A percentile compares a stretch with the other conserved stretches of the same genome.
Conservation (phyloP, 2,113 vertebrate genomes). For the Amazona guildingii region DNA sequence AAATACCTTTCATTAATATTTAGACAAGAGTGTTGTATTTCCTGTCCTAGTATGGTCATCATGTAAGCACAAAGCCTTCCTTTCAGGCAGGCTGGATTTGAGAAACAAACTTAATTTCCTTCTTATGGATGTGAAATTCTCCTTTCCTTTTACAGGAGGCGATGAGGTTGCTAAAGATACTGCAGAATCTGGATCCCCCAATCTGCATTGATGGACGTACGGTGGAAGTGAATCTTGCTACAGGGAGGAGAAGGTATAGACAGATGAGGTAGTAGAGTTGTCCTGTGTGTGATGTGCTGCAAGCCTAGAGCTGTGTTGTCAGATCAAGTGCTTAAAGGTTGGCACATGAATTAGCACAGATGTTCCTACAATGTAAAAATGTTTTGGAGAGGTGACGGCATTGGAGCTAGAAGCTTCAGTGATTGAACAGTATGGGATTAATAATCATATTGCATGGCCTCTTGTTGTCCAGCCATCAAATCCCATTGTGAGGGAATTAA, state of each 20-base stretch:
- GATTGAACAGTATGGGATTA: not conserved
- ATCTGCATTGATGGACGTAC: slow-evolving; percentile 92
- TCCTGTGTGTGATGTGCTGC: not conserved
- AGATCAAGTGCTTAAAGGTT: not conserved
- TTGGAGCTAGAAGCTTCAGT: not conserved
- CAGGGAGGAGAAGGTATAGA: slow-evolving; percentile 77
- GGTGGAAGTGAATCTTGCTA: slow-evolving; percentile 92
- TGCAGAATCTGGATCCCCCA: slow-evolving; percentile 88
- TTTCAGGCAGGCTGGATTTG: not conserved
- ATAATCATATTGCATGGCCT: not conserved
- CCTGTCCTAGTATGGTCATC: not conserved
- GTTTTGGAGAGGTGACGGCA: not conserved
- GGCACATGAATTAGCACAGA: not conserved
- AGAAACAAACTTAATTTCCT: not conserved
- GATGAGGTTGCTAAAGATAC: slow-evolving; percentile 87
- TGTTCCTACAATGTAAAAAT: not conserved
- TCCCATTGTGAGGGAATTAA: not conserved
- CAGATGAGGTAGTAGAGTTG: not conserved
- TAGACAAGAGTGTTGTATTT: not conserved
- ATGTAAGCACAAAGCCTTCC: not conserved
- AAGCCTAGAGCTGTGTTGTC: not conserved
- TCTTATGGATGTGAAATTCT: not conserved
- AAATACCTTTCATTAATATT: not conserved
- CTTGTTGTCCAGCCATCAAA: not conserved
- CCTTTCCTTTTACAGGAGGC: slow-evolving; percentile 84